phyloP scores from a whole-genome alignment of 2,113 vertebrate species.

The Pituophis catenifer region DNA sequence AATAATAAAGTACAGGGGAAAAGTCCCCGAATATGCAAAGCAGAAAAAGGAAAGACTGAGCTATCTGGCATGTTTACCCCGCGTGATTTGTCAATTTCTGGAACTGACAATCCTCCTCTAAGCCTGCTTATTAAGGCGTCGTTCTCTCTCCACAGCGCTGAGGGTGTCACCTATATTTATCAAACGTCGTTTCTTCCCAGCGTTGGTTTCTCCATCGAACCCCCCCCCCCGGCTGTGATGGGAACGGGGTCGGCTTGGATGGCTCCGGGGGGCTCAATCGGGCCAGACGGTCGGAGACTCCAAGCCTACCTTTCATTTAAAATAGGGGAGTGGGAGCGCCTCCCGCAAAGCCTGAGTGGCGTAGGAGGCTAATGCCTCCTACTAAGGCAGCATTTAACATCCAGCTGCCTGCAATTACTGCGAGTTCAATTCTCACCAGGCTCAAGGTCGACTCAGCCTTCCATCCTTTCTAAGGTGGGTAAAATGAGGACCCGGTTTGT shows the following conservation, averaged over 20 bases:
- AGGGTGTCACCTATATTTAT: neutral
- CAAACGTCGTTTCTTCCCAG: neutral
- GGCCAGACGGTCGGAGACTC: neutral
- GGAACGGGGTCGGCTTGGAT: neutral
- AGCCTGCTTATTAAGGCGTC: neutral
- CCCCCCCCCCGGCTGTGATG: neutral
- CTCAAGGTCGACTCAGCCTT: too few species aligned
- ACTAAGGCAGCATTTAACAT: too few species aligned
- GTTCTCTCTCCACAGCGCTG: neutral
- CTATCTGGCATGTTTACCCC: neutral
- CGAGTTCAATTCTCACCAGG: too few species aligned
- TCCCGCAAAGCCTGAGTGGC: neutral
- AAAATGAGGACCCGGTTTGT: too few species aligned
- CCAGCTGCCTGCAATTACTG: too few species aligned
- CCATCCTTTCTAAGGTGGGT: too few species aligned
- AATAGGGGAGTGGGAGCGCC: neutral
- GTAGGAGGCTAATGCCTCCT: too few species aligned
- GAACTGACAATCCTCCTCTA: neutral
- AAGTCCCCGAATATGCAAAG: neutral
- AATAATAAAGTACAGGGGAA: neutral
- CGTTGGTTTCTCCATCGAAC: neutral
- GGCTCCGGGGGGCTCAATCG: neutral
- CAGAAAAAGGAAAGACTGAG: neutral
- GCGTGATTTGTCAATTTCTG: neutral
- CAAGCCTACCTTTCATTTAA: neutral